A percentile compares a stretch with the other conserved stretches of the same genome.
phyloP scores from a whole-genome alignment of 2,113 vertebrate species.

The Peromyscus maniculatus region DNA sequence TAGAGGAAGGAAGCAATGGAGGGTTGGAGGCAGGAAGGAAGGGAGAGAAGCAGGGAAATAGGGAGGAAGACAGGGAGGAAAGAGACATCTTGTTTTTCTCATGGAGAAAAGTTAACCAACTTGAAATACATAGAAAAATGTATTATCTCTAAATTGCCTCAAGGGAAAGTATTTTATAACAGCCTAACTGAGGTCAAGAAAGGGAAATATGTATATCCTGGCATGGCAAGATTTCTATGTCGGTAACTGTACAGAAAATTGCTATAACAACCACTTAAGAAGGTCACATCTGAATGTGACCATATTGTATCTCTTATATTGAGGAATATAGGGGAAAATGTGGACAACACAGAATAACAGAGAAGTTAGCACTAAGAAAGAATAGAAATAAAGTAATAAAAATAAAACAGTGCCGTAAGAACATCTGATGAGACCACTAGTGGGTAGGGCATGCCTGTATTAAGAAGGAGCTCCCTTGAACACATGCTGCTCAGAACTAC shows the following conservation, averaged over 20 bases:
- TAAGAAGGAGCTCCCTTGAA: neutral
- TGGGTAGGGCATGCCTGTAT: neutral
- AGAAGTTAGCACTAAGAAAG: neutral
- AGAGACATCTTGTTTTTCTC: neutral
- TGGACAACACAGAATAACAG: neutral
- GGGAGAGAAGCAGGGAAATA: too few relatives aligned
- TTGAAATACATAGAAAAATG: neutral
- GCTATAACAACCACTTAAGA: neutral
- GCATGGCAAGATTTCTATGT: rapidly evolving
- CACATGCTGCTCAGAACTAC: neutral
- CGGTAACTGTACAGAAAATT: neutral
- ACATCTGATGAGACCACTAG: neutral
- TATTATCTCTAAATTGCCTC: neutral
- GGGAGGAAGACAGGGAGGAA: neutral
- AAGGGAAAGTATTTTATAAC: neutral
- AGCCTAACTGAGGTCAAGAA: neutral
- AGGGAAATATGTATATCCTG: neutral
- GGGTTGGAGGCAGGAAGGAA: too few relatives aligned
- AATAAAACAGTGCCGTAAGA: neutral
- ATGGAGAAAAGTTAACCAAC: neutral
- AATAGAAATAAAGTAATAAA: neutral
- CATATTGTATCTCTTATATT: neutral
- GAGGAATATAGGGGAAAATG: neutral
- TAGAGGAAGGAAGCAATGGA: too few relatives aligned
- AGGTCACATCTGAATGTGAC: neutral